Evolutionary conservation across 23 tunicate species (phyloP).

Genomic region (Phallusia fumigata): DNA sequence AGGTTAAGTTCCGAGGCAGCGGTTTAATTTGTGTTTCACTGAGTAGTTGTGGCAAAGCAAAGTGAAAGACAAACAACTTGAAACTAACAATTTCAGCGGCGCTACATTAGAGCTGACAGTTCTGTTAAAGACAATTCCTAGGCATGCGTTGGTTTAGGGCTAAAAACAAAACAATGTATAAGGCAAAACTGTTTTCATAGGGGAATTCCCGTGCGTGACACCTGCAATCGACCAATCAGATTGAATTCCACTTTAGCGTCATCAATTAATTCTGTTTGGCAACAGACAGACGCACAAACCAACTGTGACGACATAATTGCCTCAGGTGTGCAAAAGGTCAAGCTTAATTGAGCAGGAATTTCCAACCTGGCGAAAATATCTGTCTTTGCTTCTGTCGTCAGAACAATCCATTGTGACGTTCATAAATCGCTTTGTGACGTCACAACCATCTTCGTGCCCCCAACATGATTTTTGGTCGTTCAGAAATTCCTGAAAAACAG

Average conservation of each 20-base stretch:
- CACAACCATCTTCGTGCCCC: conserved; percentile 79
- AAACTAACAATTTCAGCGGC: too few species aligned
- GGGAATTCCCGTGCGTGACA: neutral
- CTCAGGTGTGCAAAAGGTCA: neutral
- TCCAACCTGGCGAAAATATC: conserved; percentile 66
- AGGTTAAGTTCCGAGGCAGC: too few species aligned
- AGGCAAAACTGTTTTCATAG: too few species aligned
- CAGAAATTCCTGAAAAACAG: neutral
- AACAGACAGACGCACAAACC: neutral
- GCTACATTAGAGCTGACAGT: too few species aligned
- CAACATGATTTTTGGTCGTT: conserved; percentile 39
- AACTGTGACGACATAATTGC: neutral
- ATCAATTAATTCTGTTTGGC: neutral
- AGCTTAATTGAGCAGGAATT: neutral
- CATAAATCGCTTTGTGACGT: conserved; percentile 27
- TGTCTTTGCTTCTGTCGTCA: conserved; percentile 24
- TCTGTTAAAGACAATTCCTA: too few species aligned
- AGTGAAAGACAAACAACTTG: too few species aligned
- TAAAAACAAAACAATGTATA: too few species aligned
- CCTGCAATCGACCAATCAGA: neutral
- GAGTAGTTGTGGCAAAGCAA: too few species aligned
- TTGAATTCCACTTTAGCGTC: neutral
- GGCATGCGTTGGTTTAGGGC: too few species aligned
- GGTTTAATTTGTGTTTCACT: too few species aligned
- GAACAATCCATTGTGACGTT: conserved; percentile 52